phyloP scores from a whole-genome alignment of 1,140 invertebrate genomes.

The Halictus rubicundus region DNA sequence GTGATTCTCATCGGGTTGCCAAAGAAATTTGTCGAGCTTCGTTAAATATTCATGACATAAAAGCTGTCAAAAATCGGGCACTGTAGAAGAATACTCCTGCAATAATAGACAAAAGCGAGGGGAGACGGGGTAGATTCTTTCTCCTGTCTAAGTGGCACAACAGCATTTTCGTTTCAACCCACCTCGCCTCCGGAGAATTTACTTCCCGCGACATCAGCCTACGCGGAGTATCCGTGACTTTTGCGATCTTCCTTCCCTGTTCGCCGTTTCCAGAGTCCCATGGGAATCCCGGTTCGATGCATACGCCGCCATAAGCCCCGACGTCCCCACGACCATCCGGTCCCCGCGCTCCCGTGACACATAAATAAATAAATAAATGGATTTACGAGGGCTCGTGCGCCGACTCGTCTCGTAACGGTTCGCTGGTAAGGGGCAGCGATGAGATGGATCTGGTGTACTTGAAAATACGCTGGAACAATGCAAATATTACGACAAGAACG shows the following conservation, averaged over 20 bases:
- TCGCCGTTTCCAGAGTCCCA: conserved; percentile 44
- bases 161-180: conserved; percentile 75
- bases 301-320: conserved; percentile 57
- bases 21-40: not conserved
- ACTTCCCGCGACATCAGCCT: conserved; percentile 30
- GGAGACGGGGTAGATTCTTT: conserved; percentile 14
- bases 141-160: conserved; percentile 71
- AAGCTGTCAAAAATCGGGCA: not conserved
- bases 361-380: conserved; percentile 80
- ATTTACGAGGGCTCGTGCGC: conserved; percentile 67
- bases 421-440: conserved; percentile 41
- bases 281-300: conserved; percentile 65
- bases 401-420: conserved; percentile 46
- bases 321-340: conserved; percentile 48
- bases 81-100: not conserved
- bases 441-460: conserved; percentile 1
- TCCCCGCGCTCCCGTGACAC: conserved; percentile 60
- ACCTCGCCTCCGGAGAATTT: conserved; percentile 69
- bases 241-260: conserved; percentile 57
- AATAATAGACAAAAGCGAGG: conserved; percentile 1
- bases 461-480: conserved; percentile 48
- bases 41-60: conserved; percentile 12
- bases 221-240: conserved; percentile 65
- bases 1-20: too few relatives aligned
- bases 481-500: conserved; percentile 57